These are phyloP conservation scores for Leptopilina boulardi DNA, from an alignment of 1,140 invertebrate genomes.

Conservation along the genomic window DNA sequence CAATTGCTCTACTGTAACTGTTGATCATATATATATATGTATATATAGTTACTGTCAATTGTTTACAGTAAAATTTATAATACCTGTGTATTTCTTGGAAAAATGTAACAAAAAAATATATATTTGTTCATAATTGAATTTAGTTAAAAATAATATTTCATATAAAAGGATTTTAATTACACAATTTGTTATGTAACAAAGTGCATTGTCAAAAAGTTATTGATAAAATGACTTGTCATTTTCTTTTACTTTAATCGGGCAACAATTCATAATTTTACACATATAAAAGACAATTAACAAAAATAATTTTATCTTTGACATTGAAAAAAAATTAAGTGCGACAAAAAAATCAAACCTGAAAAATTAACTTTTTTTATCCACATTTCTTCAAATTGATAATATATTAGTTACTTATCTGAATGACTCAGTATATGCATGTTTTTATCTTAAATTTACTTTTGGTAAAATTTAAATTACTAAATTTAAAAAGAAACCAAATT, in stretches of 20 bases:
- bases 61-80: no score
- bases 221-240: no score
- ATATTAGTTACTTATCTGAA: background rate
- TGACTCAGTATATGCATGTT: background rate
- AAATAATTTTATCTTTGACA: background rate
- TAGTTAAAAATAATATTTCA: no score
- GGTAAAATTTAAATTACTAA: background rate
- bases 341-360: background rate
- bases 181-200: no score
- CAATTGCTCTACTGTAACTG: no score
- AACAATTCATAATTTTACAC: background rate
- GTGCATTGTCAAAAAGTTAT: no score
- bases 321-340: background rate
- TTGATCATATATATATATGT: no score
- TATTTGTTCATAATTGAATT: no score
- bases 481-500: background rate
- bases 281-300: background rate
- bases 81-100: no score
- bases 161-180: no score
- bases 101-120: no score
- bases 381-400: constrained; percentile 21
- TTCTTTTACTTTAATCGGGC: background rate
- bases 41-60: no score
- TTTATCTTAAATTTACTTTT: background rate
- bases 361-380: constrained; percentile 26